Evolutionary conservation across 2,888 invertebrate species (phyloP).

Genomic region (Nezara viridula): DNA sequence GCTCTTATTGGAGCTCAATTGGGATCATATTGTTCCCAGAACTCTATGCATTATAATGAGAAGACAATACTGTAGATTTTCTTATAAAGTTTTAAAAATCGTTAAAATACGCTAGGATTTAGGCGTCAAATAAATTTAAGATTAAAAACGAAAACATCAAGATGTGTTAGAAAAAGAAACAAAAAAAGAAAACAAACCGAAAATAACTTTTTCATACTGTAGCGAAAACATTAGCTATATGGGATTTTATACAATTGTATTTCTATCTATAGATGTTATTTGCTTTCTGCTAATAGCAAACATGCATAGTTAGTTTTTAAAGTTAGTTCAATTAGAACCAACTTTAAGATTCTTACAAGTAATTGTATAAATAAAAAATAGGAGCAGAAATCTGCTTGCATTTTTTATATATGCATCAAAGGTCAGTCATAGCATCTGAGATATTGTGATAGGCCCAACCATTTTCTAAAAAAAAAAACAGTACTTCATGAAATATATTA

Average conservation of each 20-base stretch:
- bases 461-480: not conserved
- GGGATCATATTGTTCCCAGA: slow-evolving; percentile 54
- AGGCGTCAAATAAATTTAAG: slow-evolving; percentile 64
- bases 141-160: slow-evolving; percentile 57
- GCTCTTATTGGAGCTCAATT: slow-evolving; percentile 57
- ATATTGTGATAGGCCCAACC: not conserved
- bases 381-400: slow-evolving; percentile 44
- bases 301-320: slow-evolving; percentile 52
- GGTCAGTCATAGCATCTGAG: not conserved
- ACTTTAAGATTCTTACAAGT: slow-evolving; percentile 47
- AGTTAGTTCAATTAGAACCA: slow-evolving; percentile 56
- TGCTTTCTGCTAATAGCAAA: slow-evolving; percentile 63
- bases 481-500: not conserved
- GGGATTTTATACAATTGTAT: slow-evolving; percentile 63
- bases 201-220: slow-evolving; percentile 58
- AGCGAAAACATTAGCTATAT: slow-evolving; percentile 53
- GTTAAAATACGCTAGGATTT: slow-evolving; percentile 62
- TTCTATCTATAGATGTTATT: slow-evolving; percentile 64
- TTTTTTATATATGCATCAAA: not conserved
- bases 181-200: slow-evolving; percentile 43
- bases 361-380: slow-evolving; percentile 52
- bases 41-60: slow-evolving; percentile 59
- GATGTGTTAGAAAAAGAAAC: slow-evolving; percentile 39
- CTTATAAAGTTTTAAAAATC: slow-evolving; percentile 59
- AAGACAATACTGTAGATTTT: slow-evolving; percentile 65